Evolutionary conservation across 2,113 vertebrate genomes (phyloP), one percentile per base, ranked within the genome.

Genomic region (Uropsilus gracilis): DNA sequence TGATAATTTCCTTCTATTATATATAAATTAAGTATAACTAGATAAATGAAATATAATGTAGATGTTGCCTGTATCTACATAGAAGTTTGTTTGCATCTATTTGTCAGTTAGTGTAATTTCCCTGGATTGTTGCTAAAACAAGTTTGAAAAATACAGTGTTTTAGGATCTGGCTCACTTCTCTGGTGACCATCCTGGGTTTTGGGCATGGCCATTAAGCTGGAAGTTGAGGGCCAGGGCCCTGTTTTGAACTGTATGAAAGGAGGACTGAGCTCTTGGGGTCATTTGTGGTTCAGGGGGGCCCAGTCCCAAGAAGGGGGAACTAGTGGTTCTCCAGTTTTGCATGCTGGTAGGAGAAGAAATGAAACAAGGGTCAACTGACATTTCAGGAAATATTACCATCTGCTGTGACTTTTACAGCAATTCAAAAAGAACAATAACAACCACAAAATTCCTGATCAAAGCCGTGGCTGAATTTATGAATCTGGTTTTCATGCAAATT

Each of bases 401-500:
- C 91, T 96, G 95, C 94, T 55, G 2, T 63, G 87, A 82, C 71
- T 91, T 95, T 78, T 81, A 91, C 89, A 94, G 92, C 89, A 89
- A 96, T 93, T 93, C 92, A 76, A 24, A 96, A 89, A 91, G 87
- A 97, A 94, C 55, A 93, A 82, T 95, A 94, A 96, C 87, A 87
- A 93, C 75, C 30, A 17, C 92, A 92, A 84, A 95, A 95, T 93
- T 96, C 87, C 91, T 72, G 75, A 96, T 97, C 95, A 94, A 90
- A 97, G 84, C 95, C 6, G 6, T 42, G 81, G 91, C 89, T 95
- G 94, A 94, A 94, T 96, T 96, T 96, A 96, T 95, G 94, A 94
- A 97, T 97, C 95, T 96, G 84, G 97, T 97, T 97, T 96, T 96
- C 93, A 96, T 97, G 97, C 96, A 97, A 96, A 97, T 97, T 96